These are phyloP conservation scores for Synaphobranchus kaupii DNA, from an alignment of 2,797 vertebrate species.

Conservation along the genomic window DNA sequence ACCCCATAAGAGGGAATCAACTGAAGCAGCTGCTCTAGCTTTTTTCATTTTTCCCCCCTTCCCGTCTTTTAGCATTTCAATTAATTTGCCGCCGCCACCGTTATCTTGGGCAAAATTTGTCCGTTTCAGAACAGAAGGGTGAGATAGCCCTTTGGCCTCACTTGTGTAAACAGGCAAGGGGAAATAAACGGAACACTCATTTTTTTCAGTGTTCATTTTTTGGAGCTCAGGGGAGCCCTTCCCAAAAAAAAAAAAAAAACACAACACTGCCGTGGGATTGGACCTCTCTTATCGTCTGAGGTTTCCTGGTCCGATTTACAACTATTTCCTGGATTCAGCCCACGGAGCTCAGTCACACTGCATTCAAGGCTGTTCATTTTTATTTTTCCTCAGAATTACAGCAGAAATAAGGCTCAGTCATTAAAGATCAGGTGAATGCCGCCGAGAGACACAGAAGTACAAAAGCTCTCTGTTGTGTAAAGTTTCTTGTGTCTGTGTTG, in stretches of 20 bases:
- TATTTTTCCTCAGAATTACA: background rate
- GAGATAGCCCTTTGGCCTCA: conserved; percentile 5
- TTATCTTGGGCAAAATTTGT: conserved; percentile 49
- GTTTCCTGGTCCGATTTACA: background rate
- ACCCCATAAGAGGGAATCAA: background rate
- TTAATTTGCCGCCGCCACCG: conserved; percentile 36
- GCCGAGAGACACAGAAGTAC: background rate
- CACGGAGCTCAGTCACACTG: background rate
- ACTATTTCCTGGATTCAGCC: background rate
- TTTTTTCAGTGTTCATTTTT: background rate
- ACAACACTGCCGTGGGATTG: background rate
- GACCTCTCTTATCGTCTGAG: background rate
- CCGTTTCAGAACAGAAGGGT: background rate
- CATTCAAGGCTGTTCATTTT: background rate
- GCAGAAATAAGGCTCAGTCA: background rate
- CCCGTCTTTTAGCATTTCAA: background rate
- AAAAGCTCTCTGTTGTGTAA: background rate
- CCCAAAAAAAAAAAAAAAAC: background rate
- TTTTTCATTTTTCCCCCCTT: background rate
- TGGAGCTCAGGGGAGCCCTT: background rate
- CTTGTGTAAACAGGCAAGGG: background rate
- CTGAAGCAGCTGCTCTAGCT: background rate
- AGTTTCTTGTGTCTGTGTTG: background rate
- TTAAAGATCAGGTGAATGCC: background rate
- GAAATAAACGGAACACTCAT: background rate